A percentile compares a stretch with the other conserved stretches of the same genome.
Conservation (phyloP, 1,140 invertebrate genomes). For the Danaus melanippus region DNA sequence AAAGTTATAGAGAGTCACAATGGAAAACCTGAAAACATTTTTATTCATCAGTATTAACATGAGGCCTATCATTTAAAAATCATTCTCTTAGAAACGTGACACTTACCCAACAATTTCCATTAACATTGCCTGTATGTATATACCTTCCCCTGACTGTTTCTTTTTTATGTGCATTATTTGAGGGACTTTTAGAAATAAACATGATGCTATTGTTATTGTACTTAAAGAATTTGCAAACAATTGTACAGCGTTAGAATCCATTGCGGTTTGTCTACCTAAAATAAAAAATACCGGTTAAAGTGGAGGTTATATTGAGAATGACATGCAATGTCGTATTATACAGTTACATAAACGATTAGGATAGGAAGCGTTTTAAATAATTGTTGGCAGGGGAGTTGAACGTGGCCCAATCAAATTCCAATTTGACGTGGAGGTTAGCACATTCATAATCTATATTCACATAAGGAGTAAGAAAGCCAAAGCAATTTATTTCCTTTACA, state of each 20-base stretch:
- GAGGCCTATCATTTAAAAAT: too few species aligned
- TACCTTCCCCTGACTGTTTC: conserved; percentile 74
- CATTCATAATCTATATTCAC: too few species aligned
- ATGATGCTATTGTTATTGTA: conserved; percentile 77
- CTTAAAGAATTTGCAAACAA: conserved; percentile 75
- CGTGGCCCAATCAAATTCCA: too few species aligned
- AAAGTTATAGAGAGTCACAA: conserved; percentile 80
- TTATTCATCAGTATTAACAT: neutral
- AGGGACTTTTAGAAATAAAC: conserved; percentile 80
- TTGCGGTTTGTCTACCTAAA: conserved; percentile 22
- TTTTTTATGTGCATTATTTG: conserved; percentile 77
- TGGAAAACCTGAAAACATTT: conserved; percentile 76
- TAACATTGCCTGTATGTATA: conserved; percentile 75
- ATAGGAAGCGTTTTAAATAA: conserved; percentile 18
- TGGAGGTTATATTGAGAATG: conserved; percentile 1
- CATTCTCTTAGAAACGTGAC: too few species aligned
- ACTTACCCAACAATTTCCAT: conserved; percentile 78
- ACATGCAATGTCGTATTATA: conserved; percentile 4
- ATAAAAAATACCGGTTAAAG: conserved; percentile 3
- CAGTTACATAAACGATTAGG: conserved; percentile 14
- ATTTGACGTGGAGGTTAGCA: too few species aligned
- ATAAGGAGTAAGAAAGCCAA: too few species aligned
- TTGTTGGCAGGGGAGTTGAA: conserved; percentile 21
- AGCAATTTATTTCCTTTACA: too few species aligned
- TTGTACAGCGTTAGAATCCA: conserved; percentile 17